Conservation (phyloP, 2,113 vertebrate genomes). For the Rutilus rutilus region DNA sequence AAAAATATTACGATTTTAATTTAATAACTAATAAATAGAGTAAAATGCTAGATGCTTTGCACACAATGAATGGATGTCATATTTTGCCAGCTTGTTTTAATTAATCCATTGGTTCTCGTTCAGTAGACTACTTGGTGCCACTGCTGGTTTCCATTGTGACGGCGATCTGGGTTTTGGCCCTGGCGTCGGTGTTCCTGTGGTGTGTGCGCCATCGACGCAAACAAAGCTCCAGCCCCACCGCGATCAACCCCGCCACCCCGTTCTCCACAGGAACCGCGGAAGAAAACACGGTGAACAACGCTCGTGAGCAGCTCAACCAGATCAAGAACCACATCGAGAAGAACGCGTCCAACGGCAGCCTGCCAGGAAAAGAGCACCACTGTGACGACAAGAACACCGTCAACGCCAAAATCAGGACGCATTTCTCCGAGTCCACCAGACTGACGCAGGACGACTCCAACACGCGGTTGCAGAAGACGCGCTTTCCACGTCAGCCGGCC, state of each 20-base stretch:
- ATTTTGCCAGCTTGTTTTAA: background rate
- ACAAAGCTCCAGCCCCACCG: conserved; percentile 72
- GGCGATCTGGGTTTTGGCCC: conserved; percentile 82
- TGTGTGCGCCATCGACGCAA: conserved; percentile 84
- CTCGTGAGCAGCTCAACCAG: conserved; percentile 90
- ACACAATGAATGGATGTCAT: background rate
- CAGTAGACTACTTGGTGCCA: conserved; percentile 83
- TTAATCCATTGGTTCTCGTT: background rate
- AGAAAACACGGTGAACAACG: conserved; percentile 84
- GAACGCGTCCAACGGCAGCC: conserved; percentile 70
- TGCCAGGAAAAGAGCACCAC: conserved; percentile 62
- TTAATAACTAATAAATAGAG: background rate
- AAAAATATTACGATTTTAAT: background rate
- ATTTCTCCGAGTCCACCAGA: conserved; percentile 71
- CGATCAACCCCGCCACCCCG: conserved; percentile 51
- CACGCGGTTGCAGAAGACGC: conserved; percentile 85
- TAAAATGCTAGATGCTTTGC: background rate
- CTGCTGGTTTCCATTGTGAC: conserved; percentile 86
- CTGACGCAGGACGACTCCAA: conserved; percentile 81
- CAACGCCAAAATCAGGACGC: conserved; percentile 87
- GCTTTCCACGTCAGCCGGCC: conserved; percentile 80
- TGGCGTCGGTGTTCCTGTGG: conserved; percentile 82
- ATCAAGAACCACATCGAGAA: conserved; percentile 95
- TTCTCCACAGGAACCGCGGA: conserved; percentile 26
- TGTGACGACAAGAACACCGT: conserved; percentile 87